Evolutionary conservation across 2,113 vertebrate species (phyloP).

Genomic region (Paracanthobrama guichenoti): DNA sequence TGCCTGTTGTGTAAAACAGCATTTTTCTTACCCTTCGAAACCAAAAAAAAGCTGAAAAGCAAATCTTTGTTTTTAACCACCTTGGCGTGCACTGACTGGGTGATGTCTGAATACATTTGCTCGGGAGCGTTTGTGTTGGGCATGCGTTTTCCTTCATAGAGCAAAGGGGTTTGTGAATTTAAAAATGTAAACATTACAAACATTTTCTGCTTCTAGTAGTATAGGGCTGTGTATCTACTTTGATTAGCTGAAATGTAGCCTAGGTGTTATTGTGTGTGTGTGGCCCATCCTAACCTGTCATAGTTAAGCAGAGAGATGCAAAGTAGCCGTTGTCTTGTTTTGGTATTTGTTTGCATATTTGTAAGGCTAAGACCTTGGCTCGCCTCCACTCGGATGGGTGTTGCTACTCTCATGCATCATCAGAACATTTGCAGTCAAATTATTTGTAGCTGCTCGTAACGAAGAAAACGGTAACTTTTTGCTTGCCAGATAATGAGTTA

Average conservation of each 20-base stretch:
- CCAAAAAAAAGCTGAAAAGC: constrained; percentile 3
- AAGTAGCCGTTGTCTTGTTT: not conserved
- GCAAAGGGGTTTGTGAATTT: not conserved
- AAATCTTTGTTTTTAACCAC: not conserved
- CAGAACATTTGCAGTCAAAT: not conserved
- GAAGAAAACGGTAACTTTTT: not conserved
- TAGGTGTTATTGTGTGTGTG: not conserved
- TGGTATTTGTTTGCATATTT: constrained; percentile 2
- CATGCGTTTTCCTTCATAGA: not conserved
- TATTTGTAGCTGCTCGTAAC: not conserved
- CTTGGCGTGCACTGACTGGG: not conserved
- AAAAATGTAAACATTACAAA: not conserved
- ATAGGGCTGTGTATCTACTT: not conserved
- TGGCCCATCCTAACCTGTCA: not conserved
- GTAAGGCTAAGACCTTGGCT: not conserved
- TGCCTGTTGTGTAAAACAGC: not conserved
- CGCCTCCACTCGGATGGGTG: not conserved
- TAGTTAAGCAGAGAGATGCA: not conserved
- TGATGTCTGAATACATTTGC: not conserved
- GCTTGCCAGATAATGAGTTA: constrained; percentile 37
- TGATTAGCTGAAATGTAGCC: not conserved
- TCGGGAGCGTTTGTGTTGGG: not conserved
- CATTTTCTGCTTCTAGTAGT: not conserved
- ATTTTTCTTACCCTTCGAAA: not conserved
- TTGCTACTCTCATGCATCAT: not conserved